A percentile compares a stretch with the other conserved stretches of the same genome.
These are phyloP conservation scores for Amphiura filiformis DNA, from an alignment of 35 echinoderm and acorn worm genomes.

Conservation along the genomic window DNA sequence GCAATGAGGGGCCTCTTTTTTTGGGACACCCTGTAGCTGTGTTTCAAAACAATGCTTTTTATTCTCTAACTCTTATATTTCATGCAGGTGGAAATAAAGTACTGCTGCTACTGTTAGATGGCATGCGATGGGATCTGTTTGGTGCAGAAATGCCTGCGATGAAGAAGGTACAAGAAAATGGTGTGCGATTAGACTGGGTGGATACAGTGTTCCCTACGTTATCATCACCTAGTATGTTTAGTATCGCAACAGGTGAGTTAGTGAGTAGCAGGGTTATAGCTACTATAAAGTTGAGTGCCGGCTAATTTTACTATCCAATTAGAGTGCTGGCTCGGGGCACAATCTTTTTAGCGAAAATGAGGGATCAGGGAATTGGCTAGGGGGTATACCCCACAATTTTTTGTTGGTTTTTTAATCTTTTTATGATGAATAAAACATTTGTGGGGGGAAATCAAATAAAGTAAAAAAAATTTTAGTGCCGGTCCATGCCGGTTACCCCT, in stretches of 20 bases:
- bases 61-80: too few relatives aligned
- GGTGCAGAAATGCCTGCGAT: constrained; percentile 46
- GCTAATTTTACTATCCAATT: too few relatives aligned
- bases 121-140: constrained; percentile 71
- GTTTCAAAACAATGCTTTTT: too few relatives aligned
- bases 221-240: constrained; percentile 68
- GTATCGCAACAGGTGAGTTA: constrained; percentile 58
- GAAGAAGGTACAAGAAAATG: constrained; percentile 35
- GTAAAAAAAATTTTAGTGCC: too few relatives aligned
- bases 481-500: too few relatives aligned
- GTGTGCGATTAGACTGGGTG: constrained; percentile 72
- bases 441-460: background rate
- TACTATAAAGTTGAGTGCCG: background rate
- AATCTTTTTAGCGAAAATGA: too few relatives aligned
- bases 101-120: constrained; percentile 61
- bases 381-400: background rate
- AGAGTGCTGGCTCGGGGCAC: too few relatives aligned
- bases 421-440: too few relatives aligned
- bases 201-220: constrained; percentile 55
- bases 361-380: background rate
- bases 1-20: too few relatives aligned
- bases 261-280: too few relatives aligned
- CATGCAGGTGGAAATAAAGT: constrained; percentile 34
- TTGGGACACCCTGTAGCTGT: too few relatives aligned
- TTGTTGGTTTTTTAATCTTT: too few relatives aligned